These are phyloP conservation scores for Lycocerus yunnanus DNA, from an alignment of 2,888 invertebrate genomes.

Conservation along the genomic window DNA sequence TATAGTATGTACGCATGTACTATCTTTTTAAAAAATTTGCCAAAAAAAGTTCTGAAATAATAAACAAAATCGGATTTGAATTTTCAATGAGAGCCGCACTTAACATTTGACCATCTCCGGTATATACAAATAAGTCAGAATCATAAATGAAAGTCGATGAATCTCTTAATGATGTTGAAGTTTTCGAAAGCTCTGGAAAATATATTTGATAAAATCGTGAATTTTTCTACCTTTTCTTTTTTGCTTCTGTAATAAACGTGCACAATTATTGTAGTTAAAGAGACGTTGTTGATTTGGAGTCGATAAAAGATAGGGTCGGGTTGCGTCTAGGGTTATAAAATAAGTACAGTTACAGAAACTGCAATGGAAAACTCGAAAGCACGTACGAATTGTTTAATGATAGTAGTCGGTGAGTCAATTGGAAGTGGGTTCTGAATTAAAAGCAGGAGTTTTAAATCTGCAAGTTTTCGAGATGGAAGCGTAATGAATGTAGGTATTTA, in stretches of 20 bases:
- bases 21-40: no score
- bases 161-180: neutral
- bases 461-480: neutral
- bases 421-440: neutral
- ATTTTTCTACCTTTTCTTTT: neutral
- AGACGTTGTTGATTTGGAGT: neutral
- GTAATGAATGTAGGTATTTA: neutral
- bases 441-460: neutral
- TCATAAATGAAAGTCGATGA: neutral
- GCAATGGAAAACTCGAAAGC: conserved; percentile 1
- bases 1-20: no score
- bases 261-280: neutral
- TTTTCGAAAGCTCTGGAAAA: neutral
- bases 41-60: no score
- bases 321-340: neutral
- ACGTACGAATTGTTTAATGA: conserved; percentile 4
- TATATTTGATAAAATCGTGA: neutral
- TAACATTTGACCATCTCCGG: no score
- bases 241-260: neutral
- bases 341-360: neutral
- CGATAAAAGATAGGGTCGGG: neutral
- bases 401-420: neutral
- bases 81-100: no score
- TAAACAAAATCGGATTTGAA: no score
- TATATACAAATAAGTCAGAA: no score